Evolutionary conservation across 2,797 vertebrate species (phyloP).

Genomic region (Catamblyrhynchus diadema): DNA sequence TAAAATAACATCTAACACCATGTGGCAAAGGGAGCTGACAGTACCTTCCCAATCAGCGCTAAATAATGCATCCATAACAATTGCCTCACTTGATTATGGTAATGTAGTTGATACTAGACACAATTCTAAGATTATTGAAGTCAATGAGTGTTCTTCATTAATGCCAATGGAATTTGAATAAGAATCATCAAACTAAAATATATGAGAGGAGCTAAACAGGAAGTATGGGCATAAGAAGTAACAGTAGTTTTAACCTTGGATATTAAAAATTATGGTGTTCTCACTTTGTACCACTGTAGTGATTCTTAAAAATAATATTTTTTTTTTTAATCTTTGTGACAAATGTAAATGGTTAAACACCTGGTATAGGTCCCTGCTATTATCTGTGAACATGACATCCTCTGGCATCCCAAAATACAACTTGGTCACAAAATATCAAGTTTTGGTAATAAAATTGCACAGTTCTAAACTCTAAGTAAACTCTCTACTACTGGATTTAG

Average conservation of each 20-base stretch:
- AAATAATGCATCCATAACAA: conserved; percentile 42
- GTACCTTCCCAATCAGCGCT: neutral
- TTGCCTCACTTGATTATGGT: conserved; percentile 42
- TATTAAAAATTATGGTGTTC: neutral
- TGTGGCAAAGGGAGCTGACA: neutral
- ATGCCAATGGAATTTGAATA: neutral
- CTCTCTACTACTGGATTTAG: neutral
- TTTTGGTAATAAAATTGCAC: neutral
- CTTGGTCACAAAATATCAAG: neutral
- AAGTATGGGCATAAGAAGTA: neutral
- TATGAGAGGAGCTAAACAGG: neutral
- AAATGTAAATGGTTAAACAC: neutral
- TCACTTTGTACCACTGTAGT: neutral
- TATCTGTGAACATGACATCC: neutral
- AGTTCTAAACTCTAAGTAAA: neutral
- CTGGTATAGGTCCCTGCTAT: neutral
- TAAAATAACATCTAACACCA: conserved; percentile 34
- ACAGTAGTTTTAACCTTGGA: neutral
- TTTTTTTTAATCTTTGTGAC: conserved; percentile 37
- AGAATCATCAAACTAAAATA: conserved; percentile 34
- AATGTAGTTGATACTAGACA: conserved; percentile 14
- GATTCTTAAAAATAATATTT: conserved; percentile 25
- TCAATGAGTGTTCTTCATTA: conserved; percentile 44
- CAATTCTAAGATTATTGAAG: conserved; percentile 51
- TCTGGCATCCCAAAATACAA: neutral